These are phyloP conservation scores for Neofelis nebulosa DNA, from an alignment of 2,113 vertebrate species.

Conservation along the genomic window DNA sequence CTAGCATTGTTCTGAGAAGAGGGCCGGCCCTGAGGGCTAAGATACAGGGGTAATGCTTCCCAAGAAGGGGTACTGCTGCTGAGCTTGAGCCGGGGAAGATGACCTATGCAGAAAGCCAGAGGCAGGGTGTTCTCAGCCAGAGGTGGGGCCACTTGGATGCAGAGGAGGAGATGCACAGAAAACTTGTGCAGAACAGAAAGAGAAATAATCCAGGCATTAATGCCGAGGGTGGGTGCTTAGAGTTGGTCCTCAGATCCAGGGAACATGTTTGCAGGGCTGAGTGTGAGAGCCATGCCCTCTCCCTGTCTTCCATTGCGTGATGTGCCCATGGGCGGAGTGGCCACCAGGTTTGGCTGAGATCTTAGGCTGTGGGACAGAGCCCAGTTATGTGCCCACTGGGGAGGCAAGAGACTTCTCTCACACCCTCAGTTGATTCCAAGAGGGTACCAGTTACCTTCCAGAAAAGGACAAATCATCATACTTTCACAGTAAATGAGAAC, in stretches of 20 bases:
- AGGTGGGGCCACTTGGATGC: background rate
- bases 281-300: fast-evolving
- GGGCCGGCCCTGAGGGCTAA: background rate
- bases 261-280: background rate
- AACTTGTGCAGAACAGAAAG: background rate
- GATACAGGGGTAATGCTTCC: background rate
- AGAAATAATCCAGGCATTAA: background rate
- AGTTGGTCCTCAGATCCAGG: background rate
- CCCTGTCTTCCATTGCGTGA: background rate
- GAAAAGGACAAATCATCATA: background rate
- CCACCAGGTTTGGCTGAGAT: background rate
- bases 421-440: background rate
- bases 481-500: background rate
- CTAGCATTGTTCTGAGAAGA: background rate
- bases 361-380: background rate
- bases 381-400: too few relatives aligned
- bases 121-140: background rate
- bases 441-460: background rate
- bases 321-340: fast-evolving
- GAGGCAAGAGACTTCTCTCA: background rate
- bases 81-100: background rate
- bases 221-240: background rate
- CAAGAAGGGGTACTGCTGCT: background rate
- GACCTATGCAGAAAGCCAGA: background rate
- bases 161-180: background rate